Base-by-base conservation (phyloP, 1,140 invertebrate species). In the Papilio glaucus region DNA sequence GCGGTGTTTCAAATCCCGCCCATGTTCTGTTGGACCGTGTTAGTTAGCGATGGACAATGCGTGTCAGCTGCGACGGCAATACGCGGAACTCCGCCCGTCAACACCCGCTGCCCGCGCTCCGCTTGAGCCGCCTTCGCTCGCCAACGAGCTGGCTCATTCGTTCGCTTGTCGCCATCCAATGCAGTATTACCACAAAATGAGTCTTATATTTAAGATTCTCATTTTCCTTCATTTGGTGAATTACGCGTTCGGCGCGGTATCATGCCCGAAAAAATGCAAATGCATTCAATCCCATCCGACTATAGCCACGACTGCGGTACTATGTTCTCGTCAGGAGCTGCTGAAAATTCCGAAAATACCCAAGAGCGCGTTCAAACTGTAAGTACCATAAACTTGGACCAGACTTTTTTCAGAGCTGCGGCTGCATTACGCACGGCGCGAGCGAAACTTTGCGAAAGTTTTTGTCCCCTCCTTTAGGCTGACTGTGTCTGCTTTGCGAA, bases 241-340 rank as follows among this genome's bases (percentile, higher is more conserved):
- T 69, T 76, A 81, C 13, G 67, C 74, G 29, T 72, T 68, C 4
- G 65, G 82, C 18, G 77, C 83, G 10, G 73, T 78, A 69, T 10
- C 41, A 62, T 91, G 89, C 29, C 89, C 89, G 7, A 18, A 76
- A 4, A 89, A 83, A 81, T 91, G 89, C 71, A 75, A 87, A 72
- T 91, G 89, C 37, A 61, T 79, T 7, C 76, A 84, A n/a, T n/a
- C n/a, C n/a, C n/a, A n/a, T n/a, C n/a, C n/a, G n/a, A n/a, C n/a
- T n/a, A n/a, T n/a, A n/a, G n/a, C n/a, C n/a, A n/a, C n/a, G 26
- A 85, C 79, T 53, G 73, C 86, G 57, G 84, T 90, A 4, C 77
- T 85, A 0, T 91, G 89, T 63, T 76, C 90, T 8, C 85, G 86
- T 37, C 86, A 91, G 75, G 82, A 85, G 26, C 78, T 91, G 41